Percentiles rank a stretch among this genome's conserved stretches.
Conservation (phyloP, 30 jellyfish, hydroid and myxozoan species). For the Hydractinia symbiolongicarpus region DNA sequence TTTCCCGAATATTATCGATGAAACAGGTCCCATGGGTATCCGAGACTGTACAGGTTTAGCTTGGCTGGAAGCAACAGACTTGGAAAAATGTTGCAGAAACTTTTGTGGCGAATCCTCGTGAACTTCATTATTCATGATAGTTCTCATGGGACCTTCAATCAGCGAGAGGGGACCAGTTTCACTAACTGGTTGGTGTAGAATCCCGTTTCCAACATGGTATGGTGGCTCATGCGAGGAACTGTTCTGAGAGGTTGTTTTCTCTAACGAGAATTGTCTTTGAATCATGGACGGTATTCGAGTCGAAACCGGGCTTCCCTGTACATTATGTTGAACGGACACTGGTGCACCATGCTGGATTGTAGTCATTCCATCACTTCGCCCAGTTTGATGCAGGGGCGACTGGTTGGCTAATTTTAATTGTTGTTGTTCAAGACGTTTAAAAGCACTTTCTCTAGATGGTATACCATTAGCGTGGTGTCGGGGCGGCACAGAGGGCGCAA, state of each 20-base stretch:
- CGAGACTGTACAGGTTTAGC: conserved; percentile 18
- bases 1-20: conserved; percentile 24
- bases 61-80: conserved; percentile 19
- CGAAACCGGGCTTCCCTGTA: conserved; percentile 28
- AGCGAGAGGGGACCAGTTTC: conserved; percentile 12
- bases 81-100: conserved; percentile 24
- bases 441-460: conserved; percentile 33
- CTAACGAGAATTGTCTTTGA: conserved; percentile 24
- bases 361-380: neutral
- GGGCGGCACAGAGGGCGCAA: conserved; percentile 42
- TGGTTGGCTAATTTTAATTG: neutral
- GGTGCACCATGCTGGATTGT: neutral
- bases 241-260: neutral
- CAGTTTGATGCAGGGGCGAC: neutral
- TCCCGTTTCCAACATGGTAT: too few species aligned
- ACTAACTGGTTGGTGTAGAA: neutral
- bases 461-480: conserved; percentile 21
- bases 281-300: conserved; percentile 16
- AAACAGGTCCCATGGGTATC: conserved; percentile 29
- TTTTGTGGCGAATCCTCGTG: conserved; percentile 31
- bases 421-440: conserved; percentile 26
- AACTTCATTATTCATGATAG: neutral
- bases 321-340: conserved; percentile 22
- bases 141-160: conserved; percentile 26
- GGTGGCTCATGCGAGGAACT: too few species aligned